Base-by-base conservation (phyloP, 2,888 invertebrate species). In the Drosophila monieri region DNA sequence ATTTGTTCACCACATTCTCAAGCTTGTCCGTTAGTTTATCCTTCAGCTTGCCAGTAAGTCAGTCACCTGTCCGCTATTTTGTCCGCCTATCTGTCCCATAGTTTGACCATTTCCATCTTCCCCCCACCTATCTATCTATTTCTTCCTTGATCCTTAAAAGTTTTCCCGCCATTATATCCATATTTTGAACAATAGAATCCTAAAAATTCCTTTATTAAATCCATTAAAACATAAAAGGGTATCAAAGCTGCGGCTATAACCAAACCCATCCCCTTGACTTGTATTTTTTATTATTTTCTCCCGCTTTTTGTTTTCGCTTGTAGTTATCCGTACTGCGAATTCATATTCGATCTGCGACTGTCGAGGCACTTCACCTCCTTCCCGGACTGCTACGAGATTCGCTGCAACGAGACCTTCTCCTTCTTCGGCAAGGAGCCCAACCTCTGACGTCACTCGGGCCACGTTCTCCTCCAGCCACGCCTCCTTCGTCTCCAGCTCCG, bases 301-400 rank as follows among this genome's bases (percentile, higher is more conserved):
- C 4, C n/a, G 10, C 14, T 15, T 41, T 41, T 37, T 12, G 5
- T 2, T 15, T 15, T 39, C 8, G 2, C 35, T 88, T 84, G 23
- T 74, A 90, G 90, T 35, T 90, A 88, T 80, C 89, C 88, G 8
- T 83, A 89, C 52, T 90, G 90, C 25, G 91, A 90, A 74, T 90
- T 90, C 71, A 89, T 90, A 49, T 90, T 90, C 74, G 90, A 90
- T 76, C 74, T 90, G 73, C 85, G 90, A 49, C 70, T 91, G 48
- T 91, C 90, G 15, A 76, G 91, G 25, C 90, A 91, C 56, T 90
- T 91, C 53, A 91, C 90, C 14, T 86, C 88, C 8, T 79, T 90
- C 18, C 89, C 88, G 64, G 90, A 90, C 71, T 90, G 90, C 65
- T 90, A 90, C 67, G 81, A 88, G 57, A 84, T 90, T 32, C 89